Evolutionary conservation across 2,113 vertebrate genomes (phyloP), one percentile per base, ranked within the genome.

Genomic region (Condylura cristata): DNA sequence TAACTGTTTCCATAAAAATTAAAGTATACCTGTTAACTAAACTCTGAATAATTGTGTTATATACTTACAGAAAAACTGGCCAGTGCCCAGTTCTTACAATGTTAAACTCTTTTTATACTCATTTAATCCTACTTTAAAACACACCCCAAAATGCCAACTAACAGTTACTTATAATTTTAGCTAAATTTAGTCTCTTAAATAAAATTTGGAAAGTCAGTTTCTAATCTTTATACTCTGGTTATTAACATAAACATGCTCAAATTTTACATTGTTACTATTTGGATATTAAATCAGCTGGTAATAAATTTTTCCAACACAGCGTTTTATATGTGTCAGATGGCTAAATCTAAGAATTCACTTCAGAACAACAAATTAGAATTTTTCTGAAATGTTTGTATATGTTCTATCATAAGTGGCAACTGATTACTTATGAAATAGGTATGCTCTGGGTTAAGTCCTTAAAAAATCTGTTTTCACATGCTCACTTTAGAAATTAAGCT

Each of bases 321-420:
- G 18, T 26, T 68, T 88, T 20, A 85, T 44, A 30, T 2, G 63
- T 86, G 13, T 88, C 74, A 84, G 13, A 74, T 16, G 20, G 26
- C 39, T 71, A 68, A 46, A 6, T 68, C 61, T 3, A 89, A 93
- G 32, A 91, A 86, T 61, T 70, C 70, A 89, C 48, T 95, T 96
- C 53, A 89, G 63, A 93, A 96, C 81, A 92, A 79, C 24, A 60
- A 87, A 92, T 79, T 56, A 74, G 91, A 53, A 74, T 63, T 71
- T 37, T 75, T 56, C 70, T 80, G 44, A 90, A 91, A 89, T 58
- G 44, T 78, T 90, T 90, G 3, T 8, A 60, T 61, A 63, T 30
- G 18, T 68, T 51, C 32, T 32, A 5, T n/a, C 24, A 76, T 85
- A n/a, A 83, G 58, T 76, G 58, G 48, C n/a, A 79, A 51, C 2